Evolutionary conservation across 2,797 vertebrate genomes (phyloP).

Genomic region (Anableps anableps): DNA sequence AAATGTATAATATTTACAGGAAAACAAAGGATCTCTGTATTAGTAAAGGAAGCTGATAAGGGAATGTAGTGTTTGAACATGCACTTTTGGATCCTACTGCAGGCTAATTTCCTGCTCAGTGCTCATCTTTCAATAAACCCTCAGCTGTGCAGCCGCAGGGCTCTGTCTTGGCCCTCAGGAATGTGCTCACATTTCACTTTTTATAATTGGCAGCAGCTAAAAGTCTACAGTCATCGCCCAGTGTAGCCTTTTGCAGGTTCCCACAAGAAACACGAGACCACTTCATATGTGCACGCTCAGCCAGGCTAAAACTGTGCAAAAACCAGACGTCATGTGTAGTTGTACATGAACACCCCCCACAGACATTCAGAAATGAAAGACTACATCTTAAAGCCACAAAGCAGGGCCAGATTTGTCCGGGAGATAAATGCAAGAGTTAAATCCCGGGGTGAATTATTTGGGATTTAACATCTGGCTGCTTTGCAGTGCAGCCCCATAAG

Average conservation of each 20-base stretch:
- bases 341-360: slow-evolving; percentile 58
- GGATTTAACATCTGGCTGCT: slow-evolving; percentile 77
- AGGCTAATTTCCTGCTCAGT: slow-evolving; percentile 57
- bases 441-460: slow-evolving; percentile 69
- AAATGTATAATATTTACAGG: slow-evolving; percentile 11
- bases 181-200: slow-evolving; percentile 82
- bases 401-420: slow-evolving; percentile 65
- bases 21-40: slow-evolving; percentile 25
- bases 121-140: slow-evolving; percentile 65
- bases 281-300: slow-evolving; percentile 34
- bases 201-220: slow-evolving; percentile 70
- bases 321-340: slow-evolving; percentile 63
- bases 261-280: slow-evolving; percentile 72
- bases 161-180: slow-evolving; percentile 64
- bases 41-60: slow-evolving; percentile 10
- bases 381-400: slow-evolving; percentile 59
- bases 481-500: slow-evolving; percentile 46
- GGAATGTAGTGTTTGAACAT: slow-evolving; percentile 22
- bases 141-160: slow-evolving; percentile 72
- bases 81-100: slow-evolving; percentile 15
- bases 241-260: slow-evolving; percentile 60
- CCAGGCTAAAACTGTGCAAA: slow-evolving; percentile 48
- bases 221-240: slow-evolving; percentile 56
- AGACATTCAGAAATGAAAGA: slow-evolving; percentile 59
- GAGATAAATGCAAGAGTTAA: slow-evolving; percentile 71